Evolutionary conservation across 1,140 invertebrate species (phyloP).

Genomic region (Drepana arcuata): DNA sequence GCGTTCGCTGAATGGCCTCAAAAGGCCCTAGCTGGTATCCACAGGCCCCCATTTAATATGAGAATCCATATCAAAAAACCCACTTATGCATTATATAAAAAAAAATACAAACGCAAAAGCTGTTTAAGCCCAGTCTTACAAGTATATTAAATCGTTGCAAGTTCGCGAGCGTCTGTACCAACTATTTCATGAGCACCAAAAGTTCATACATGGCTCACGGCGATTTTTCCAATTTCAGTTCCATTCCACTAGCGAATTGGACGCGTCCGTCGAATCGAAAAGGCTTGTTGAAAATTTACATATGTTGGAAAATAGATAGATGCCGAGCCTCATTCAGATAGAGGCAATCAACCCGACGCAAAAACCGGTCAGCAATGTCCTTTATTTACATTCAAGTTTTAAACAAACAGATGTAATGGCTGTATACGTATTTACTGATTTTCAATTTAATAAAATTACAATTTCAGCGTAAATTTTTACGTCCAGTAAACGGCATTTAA

Average conservation of each 20-base stretch:
- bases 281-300: constrained; percentile 61
- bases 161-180: not conserved
- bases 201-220: constrained; percentile 20
- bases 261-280: constrained; percentile 52
- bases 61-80: too few species aligned
- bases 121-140: not conserved
- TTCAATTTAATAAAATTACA: too few species aligned
- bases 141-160: not conserved
- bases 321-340: constrained; percentile 19
- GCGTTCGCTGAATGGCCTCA: too few species aligned
- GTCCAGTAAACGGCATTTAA: too few species aligned
- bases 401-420: constrained; percentile 30
- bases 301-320: constrained; percentile 42
- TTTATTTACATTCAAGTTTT: constrained; percentile 24
- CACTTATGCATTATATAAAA: not conserved
- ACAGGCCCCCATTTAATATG: too few species aligned
- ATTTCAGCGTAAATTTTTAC: too few species aligned
- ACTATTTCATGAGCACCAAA: constrained; percentile 11
- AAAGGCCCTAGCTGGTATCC: too few species aligned
- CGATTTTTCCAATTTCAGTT: constrained; percentile 58
- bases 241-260: constrained; percentile 51
- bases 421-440: too few species aligned
- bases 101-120: not conserved
- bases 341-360: constrained; percentile 48
- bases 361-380: constrained; percentile 26